These are phyloP conservation scores for Limonius californicus DNA, from an alignment of 1,140 invertebrate species.

Conservation along the genomic window DNA sequence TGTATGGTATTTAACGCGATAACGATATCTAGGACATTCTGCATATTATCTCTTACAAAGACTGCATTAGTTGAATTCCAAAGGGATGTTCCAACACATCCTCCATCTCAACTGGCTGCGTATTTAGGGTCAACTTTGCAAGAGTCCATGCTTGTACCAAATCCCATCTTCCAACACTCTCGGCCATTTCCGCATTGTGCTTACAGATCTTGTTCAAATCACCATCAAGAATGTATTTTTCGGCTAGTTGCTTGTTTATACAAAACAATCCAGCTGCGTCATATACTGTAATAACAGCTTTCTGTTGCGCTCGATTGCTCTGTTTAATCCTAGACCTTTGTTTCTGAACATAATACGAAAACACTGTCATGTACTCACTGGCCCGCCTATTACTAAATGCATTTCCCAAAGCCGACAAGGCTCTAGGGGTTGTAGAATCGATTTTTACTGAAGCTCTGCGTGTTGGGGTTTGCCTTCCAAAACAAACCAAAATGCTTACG, in stretches of 20 bases:
- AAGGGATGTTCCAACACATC: slow-evolving; percentile 76
- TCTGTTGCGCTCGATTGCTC: slow-evolving; percentile 24
- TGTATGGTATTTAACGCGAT: no score
- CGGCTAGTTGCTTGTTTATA: slow-evolving; percentile 72
- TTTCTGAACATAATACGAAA: slow-evolving; percentile 75
- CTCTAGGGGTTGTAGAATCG: slow-evolving; percentile 70
- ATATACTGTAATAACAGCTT: slow-evolving; percentile 72
- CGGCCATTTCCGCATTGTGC: slow-evolving; percentile 73
- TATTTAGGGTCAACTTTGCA: slow-evolving; percentile 65
- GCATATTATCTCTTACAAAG: no score
- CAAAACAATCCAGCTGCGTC: slow-evolving; percentile 74
- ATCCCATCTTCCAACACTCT: slow-evolving; percentile 70
- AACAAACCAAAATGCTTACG: slow-evolving; percentile 78
- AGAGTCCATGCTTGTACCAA: slow-evolving; percentile 83
- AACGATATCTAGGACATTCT: no score
- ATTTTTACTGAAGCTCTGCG: slow-evolving; percentile 64
- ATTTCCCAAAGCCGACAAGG: slow-evolving; percentile 71
- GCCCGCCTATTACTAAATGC: slow-evolving; percentile 52
- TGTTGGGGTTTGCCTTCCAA: slow-evolving; percentile 73
- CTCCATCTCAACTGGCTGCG: slow-evolving; percentile 59
- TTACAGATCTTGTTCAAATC: slow-evolving; percentile 69
- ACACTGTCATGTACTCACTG: slow-evolving; percentile 56
- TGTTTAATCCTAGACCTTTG: slow-evolving; percentile 28
- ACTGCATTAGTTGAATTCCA: slow-evolving; percentile 78
- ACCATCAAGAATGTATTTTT: slow-evolving; percentile 74